These are phyloP conservation scores for Lycaon pictus DNA, from an alignment of 2,113 vertebrate genomes.

Conservation along the genomic window DNA sequence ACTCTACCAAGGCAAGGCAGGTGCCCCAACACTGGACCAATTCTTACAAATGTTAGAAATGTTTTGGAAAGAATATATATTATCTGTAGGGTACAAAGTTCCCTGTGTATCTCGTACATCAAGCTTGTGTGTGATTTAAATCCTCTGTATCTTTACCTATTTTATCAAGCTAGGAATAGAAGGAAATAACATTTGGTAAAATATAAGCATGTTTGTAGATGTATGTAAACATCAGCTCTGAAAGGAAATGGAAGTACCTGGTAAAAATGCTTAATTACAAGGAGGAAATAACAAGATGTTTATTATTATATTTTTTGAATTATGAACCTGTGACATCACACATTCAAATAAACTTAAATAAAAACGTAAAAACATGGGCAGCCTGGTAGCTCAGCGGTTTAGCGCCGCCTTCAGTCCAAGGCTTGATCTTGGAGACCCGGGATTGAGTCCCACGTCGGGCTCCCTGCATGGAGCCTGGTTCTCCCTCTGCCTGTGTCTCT, in stretches of 20 bases:
- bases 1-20: too few relatives aligned
- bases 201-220: not conserved
- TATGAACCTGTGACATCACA: not conserved
- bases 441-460: not conserved
- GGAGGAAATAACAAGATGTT: not conserved
- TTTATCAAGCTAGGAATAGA: conserved; percentile 40
- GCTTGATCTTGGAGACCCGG: not conserved
- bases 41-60: conserved; percentile 18
- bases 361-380: not conserved
- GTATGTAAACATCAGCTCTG: not conserved
- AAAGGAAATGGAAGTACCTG: conserved; percentile 18
- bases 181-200: conserved; percentile 33
- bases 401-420: not conserved
- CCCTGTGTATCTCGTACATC: not conserved
- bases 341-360: conserved; percentile 9
- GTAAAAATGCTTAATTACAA: conserved; percentile 41
- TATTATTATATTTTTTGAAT: conserved; percentile 14
- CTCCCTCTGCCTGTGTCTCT: not conserved
- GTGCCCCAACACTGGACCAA: not conserved
- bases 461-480: not conserved
- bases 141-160: conserved; percentile 1
- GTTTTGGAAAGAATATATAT: not conserved
- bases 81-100: not conserved
- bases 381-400: not conserved
- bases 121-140: conserved; percentile 16